phyloP scores from a whole-genome alignment of 2,797 vertebrate species.

The Cyclopterus lumpus region DNA sequence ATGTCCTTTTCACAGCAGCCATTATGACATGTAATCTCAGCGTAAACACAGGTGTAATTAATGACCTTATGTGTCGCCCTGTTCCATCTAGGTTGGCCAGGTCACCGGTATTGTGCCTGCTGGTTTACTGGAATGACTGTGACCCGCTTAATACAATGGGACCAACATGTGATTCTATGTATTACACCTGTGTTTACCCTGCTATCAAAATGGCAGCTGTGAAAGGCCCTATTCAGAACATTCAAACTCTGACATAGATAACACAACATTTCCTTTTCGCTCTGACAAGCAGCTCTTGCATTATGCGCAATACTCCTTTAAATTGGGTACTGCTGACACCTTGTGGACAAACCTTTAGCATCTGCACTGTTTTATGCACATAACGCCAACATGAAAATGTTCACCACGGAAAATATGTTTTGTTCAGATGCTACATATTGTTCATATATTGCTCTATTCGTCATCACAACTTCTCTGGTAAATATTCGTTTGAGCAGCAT shows the following conservation, averaged over 20 bases:
- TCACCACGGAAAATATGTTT: neutral
- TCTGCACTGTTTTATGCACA: neutral
- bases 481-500: neutral
- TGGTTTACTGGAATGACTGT: neutral
- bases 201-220: neutral
- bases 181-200: too few relatives aligned
- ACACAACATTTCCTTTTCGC: neutral
- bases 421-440: neutral
- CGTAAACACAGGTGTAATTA: neutral
- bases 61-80: neutral
- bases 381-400: neutral
- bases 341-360: slow-evolving; percentile 57
- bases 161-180: neutral
- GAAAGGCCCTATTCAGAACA: neutral
- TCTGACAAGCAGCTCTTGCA: neutral
- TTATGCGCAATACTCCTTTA: neutral
- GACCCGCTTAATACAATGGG: neutral
- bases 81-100: neutral
- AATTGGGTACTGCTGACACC: slow-evolving; percentile 67
- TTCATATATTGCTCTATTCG: neutral
- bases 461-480: neutral
- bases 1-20: neutral
- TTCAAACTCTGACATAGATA: neutral
- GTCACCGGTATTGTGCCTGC: neutral
- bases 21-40: neutral